These are phyloP conservation scores for Caradrina clavipalpis DNA, from an alignment of 2,888 invertebrate genomes.

Conservation along the genomic window DNA sequence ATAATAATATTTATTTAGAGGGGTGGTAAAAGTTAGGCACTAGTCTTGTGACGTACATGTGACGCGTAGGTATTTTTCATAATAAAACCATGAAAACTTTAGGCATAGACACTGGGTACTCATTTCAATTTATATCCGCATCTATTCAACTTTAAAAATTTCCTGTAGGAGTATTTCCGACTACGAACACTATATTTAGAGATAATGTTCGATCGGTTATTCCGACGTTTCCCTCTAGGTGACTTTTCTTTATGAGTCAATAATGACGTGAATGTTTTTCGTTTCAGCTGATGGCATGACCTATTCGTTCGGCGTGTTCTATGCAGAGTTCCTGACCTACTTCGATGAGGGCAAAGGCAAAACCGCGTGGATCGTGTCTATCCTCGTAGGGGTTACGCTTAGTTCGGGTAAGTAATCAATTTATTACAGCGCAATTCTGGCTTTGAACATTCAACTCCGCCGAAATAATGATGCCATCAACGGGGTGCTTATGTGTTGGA, in stretches of 20 bases:
- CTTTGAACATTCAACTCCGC: slow-evolving; percentile 31
- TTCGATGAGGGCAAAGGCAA: slow-evolving; percentile 96
- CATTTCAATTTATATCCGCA: neutral
- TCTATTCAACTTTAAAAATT: neutral
- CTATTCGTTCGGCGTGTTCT: slow-evolving; percentile 99
- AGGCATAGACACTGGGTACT: too few species aligned
- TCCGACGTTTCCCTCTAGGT: neutral
- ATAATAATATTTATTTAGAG: neutral
- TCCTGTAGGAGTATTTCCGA: neutral
- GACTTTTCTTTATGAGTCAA: slow-evolving; percentile 18
- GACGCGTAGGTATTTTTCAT: too few species aligned
- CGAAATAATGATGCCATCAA: slow-evolving; percentile 29
- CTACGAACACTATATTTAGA: neutral
- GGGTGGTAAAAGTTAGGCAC: slow-evolving; percentile 5
- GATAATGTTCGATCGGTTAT: neutral
- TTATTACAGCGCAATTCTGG: slow-evolving; percentile 39
- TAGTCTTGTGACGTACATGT: neutral
- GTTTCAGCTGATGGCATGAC: slow-evolving; percentile 98
- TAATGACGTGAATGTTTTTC: slow-evolving; percentile 61
- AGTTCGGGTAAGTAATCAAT: slow-evolving; percentile 96
- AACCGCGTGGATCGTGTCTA: slow-evolving; percentile 98
- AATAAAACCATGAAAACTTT: neutral
- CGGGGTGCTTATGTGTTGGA: slow-evolving; percentile 12
- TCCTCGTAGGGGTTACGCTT: slow-evolving; percentile 98
- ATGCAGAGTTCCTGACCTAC: slow-evolving; percentile 95